Base-by-base conservation (phyloP, 2,113 vertebrate species). In the Rissa tridactyla region DNA sequence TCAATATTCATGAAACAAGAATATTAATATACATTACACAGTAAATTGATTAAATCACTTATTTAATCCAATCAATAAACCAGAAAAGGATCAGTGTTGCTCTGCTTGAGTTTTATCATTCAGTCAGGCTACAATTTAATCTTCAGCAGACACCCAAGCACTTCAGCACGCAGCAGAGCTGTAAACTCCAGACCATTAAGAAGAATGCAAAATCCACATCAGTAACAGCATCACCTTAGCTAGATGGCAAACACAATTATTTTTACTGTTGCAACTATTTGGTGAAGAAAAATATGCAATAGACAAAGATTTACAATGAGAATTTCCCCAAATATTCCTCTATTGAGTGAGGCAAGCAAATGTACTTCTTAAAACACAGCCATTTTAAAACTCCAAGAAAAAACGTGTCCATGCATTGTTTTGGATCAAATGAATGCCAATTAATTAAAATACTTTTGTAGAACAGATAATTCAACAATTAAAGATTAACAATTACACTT, bases 1-100 rank as follows among this genome's bases (percentile, higher is more conserved):
- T 98, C 97, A 98, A 96, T 98, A 97, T 88, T 97, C 87, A 97
- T 95, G 95, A 97, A 40, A 52, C 86, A 91, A 68, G 46, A 9
- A 73, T 95, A 82, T 94, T 78, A 91, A 90, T 61, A 94, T 79
- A 97, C 73, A 95, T 87, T 58, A 75, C 52, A 93, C 52, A 92
- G 23, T 87, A 90, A 75, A 82, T 65, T 51, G 55, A 80, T 94
- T 88, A 66, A 88, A 69, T 69, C n/a, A 86, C 34, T 61, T 89
- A 72, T 85, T 89, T 90, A 38, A 72, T 64, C 10, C 32, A 84
- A 87, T 16, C 51, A 68, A 47, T 95, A 83, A 95, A 94, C n/a
- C 40, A 80, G 44, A 32, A 72, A 73, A 83, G 6, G 19, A 34
- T 27, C 23, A 30, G 16, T 26, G 18, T 52, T 86, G 29, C 9